Evolutionary conservation across 2,797 vertebrate genomes (phyloP), one percentile per base, ranked within the genome.

Genomic region (Artibeus jamaicensis): DNA sequence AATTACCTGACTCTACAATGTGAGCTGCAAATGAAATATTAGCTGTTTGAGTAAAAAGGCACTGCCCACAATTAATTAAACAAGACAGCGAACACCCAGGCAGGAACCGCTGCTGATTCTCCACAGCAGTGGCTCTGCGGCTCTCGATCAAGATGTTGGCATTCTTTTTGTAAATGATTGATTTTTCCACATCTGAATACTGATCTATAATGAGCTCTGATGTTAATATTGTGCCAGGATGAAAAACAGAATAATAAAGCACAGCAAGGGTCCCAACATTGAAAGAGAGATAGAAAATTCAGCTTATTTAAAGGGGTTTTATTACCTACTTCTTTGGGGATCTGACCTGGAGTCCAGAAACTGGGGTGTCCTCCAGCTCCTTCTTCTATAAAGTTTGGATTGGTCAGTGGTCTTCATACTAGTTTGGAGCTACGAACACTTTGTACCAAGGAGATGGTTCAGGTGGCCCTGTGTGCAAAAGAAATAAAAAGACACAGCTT

Each of bases 131-230:
- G 59, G 24, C 32, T 96, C 70, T 32, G 11, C 6, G 7, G 21
- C 16, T 67, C 0, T 86, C 24, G 24, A 16, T 84, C 67, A 90
- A 44, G 34, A 95, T 3, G 2, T 42, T 74, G 78, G 34, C 83
- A 71, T 94, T 91, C 46, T 48, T 94, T 91, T 68, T 55, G 34
- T 95, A 93, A 96, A 93, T 94, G 78, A 95, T 34, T 96, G 78
- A 94, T 86, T 96, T 94, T 53, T 77, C 48, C 37, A 74, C 59
- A 70, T 93, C 82, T 93, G 59, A 93, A 91, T 95, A 93, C 86
- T 93, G 83, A 96, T 96, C 89, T 94, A 86, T 89, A 97, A 86
- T 34, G 42, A 93, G 78, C 68, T 96, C 94, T 94, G 79, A 95
- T 93, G 74, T 89, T 97, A 93, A 93, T 65, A 96, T 91, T 88